Base-by-base conservation (phyloP, 2,888 invertebrate genomes). In the Geophilus truncorum region DNA sequence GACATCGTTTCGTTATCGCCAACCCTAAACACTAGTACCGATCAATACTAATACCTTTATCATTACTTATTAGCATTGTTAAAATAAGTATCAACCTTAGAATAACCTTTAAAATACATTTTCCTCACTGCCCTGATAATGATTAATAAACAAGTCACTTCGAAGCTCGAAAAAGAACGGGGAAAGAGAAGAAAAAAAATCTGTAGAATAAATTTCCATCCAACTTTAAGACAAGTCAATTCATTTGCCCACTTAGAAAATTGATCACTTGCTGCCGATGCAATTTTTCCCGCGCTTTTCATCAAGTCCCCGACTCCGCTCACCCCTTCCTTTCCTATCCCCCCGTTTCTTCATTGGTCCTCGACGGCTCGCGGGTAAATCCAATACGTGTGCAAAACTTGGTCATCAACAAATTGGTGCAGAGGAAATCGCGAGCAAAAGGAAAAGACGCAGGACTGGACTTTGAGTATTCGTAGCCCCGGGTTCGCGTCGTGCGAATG, bases 281-380 rank as follows among this genome's bases (percentile, higher is more conserved):
- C 45, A 80, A 77, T 78, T 80, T 77, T 79, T 78, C 51, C 80
- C 77, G 77, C 77, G 77, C 77, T 70, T 70, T 70, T 70, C 70
- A 70, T 70, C 70, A 70, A 70, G 70, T 28, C 28, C 70, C 18
- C 70, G 0, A 12, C 12, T n/a, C 70, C 57, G 10, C 21, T 10
- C 57, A 9, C 21, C 28, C 70, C 28, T 10, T 28, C 1, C 25
- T 25, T 6, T 12, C 23, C 70, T 15, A 23, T 28, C 18, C 18
- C 7, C 70, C 25, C 28, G 25, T 70, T 70, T 70, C 70, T 70
- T 70, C 70, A 70, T 70, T 70, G 70, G 70, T 70, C 70, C 70
- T 70, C 10, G 70, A 70, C 28, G 70, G 70, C 70, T 70, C n/a
- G 70, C 70, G 12, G 70, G 70, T 28, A 70, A 70, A 70, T 70